Conservation (phyloP, 1,140 invertebrate genomes). For the Scaptodrosophila lebanonensis region DNA sequence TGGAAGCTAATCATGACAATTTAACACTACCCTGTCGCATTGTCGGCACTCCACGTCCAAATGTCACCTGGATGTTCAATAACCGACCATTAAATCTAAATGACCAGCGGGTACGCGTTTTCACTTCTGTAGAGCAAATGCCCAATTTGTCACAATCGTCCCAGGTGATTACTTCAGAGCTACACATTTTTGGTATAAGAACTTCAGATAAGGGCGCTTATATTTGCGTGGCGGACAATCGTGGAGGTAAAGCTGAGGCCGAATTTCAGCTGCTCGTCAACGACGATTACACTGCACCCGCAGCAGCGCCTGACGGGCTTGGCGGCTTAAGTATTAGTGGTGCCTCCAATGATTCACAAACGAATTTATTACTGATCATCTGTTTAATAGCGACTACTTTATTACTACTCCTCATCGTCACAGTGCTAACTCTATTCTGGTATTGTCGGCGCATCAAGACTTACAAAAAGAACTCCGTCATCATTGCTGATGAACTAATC, state of each 20-base stretch:
- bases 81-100: constrained; percentile 78
- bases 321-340: constrained; percentile 44
- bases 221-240: constrained; percentile 90
- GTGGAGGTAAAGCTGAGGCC: constrained; percentile 88
- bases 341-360: constrained; percentile 53
- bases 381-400: constrained; percentile 80
- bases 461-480: constrained; percentile 78
- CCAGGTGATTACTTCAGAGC: constrained; percentile 77
- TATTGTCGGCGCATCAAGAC: constrained; percentile 80
- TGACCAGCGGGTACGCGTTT: constrained; percentile 78
- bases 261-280: constrained; percentile 80
- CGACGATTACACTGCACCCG: constrained; percentile 78
- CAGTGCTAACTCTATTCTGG: constrained; percentile 83
- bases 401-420: constrained; percentile 79
- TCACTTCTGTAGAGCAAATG: constrained; percentile 54
- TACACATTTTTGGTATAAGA: constrained; percentile 85
- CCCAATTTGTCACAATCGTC: constrained; percentile 7
- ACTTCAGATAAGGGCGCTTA: constrained; percentile 91
- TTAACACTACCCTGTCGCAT: constrained; percentile 88
- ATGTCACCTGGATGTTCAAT: constrained; percentile 86
- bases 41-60: constrained; percentile 85
- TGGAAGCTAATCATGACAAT: constrained; percentile 82
- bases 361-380: constrained; percentile 78
- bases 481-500: constrained; percentile 69
- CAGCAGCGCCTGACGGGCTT: constrained; percentile 74